A percentile compares a stretch with the other conserved stretches of the same genome.
Evolutionary conservation across 1,140 invertebrate species (phyloP).

Genomic region (Drosophila serrata): DNA sequence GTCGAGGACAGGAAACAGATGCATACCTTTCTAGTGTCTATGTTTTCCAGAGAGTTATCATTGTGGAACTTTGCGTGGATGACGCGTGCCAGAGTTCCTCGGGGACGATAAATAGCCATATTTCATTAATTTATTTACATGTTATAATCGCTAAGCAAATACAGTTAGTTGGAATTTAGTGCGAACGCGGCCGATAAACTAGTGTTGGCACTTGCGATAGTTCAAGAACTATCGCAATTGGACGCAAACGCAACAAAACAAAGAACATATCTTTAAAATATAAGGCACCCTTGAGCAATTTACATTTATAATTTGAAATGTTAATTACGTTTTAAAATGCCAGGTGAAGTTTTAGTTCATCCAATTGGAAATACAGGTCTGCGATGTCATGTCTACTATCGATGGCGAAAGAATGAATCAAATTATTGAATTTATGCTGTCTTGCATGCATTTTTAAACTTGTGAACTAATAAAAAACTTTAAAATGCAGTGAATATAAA

Average conservation of each 20-base stretch:
- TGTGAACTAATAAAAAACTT: too few species aligned
- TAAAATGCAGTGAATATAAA: too few species aligned
- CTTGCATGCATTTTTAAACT: background rate
- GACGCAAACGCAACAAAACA: too few species aligned
- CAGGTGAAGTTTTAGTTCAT: background rate
- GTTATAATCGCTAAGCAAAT: slow-evolving; percentile 2
- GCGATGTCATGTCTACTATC: background rate
- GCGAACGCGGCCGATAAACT: slow-evolving; percentile 1
- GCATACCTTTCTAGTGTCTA: slow-evolving; percentile 88
- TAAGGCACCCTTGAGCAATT: background rate
- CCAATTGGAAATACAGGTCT: background rate
- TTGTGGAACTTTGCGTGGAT: slow-evolving; percentile 89
- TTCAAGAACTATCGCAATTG: background rate
- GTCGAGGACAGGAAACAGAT: background rate
- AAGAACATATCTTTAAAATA: background rate
- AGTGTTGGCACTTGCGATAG: slow-evolving; percentile 1
- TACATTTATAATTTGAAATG: background rate
- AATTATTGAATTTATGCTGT: background rate
- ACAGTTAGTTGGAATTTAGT: slow-evolving; percentile 18
- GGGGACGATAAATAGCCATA: slow-evolving; percentile 83
- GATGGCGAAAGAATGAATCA: background rate
- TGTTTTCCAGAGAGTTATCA: slow-evolving; percentile 87
- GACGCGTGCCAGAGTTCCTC: slow-evolving; percentile 88
- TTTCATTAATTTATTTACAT: slow-evolving; percentile 41
- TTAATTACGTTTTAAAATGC: background rate